These are phyloP conservation scores for Frieseomelitta varia DNA, from an alignment of 1,140 invertebrate genomes.

Conservation along the genomic window DNA sequence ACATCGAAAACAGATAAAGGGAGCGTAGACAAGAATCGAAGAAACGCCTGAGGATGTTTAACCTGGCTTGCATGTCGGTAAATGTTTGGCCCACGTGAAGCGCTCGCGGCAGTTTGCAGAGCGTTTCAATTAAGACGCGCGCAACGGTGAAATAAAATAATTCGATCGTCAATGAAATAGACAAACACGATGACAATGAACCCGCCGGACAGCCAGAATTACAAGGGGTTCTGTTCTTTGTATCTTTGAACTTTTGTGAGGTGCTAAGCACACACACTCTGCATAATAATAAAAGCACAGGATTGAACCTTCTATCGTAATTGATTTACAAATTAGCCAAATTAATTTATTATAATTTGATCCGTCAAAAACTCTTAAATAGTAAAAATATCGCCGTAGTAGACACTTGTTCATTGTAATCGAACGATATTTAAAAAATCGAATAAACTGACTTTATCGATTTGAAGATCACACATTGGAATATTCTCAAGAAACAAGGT, in stretches of 20 bases:
- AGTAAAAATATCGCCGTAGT: too few relatives aligned
- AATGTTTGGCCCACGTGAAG: slow-evolving; percentile 79
- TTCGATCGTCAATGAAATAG: slow-evolving; percentile 9
- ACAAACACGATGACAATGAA: slow-evolving; percentile 13
- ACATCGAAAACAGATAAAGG: not conserved
- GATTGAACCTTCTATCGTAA: not conserved
- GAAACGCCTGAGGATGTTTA: slow-evolving; percentile 73
- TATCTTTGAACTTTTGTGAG: not conserved
- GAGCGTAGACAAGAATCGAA: not conserved
- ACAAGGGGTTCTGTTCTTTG: not conserved
- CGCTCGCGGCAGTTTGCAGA: slow-evolving; percentile 70
- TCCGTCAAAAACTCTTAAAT: too few relatives aligned
- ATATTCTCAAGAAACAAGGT: not conserved
- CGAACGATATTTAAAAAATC: too few relatives aligned
- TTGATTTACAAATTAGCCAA: not conserved
- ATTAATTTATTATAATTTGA: not conserved
- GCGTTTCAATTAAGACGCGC: slow-evolving; percentile 70
- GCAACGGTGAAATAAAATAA: slow-evolving; percentile 48
- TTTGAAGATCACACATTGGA: not conserved
- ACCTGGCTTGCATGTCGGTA: slow-evolving; percentile 57
- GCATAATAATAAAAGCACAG: not conserved
- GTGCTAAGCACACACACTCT: not conserved
- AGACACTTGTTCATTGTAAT: too few relatives aligned
- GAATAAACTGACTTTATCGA: not conserved
- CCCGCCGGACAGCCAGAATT: too few relatives aligned